Evolutionary conservation across 1,140 invertebrate genomes (phyloP).

Genomic region (Hirudo medicinalis): DNA sequence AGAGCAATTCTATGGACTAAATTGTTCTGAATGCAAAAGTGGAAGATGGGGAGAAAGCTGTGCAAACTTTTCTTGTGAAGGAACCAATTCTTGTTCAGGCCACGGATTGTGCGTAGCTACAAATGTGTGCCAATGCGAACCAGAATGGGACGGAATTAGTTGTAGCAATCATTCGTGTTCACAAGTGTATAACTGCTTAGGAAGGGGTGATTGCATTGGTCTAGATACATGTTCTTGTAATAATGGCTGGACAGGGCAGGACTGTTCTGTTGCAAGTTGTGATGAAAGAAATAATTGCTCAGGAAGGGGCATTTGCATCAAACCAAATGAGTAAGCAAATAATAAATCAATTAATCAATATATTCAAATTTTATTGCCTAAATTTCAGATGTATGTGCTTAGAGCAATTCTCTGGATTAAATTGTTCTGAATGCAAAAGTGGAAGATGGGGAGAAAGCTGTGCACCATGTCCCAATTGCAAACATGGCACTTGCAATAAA

Average conservation of each 20-base stretch:
- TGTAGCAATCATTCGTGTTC: conserved; percentile 15
- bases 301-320: conserved; percentile 24
- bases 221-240: conserved; percentile 17
- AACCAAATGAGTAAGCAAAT: conserved; percentile 19
- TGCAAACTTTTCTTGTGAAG: conserved; percentile 9
- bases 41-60: conserved; percentile 24
- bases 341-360: not conserved
- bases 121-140: conserved; percentile 11
- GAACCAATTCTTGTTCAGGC: conserved; percentile 13
- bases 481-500: conserved; percentile 22
- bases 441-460: conserved; percentile 24
- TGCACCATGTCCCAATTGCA: conserved; percentile 24
- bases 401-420: conserved; percentile 20
- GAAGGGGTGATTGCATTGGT: conserved; percentile 17
- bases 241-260: conserved; percentile 5
- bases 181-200: conserved; percentile 11
- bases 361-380: too few species aligned
- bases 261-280: conserved; percentile 19
- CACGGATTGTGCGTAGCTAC: conserved; percentile 17
- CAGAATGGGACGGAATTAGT: conserved; percentile 13
- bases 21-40: conserved; percentile 24
- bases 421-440: conserved; percentile 24
- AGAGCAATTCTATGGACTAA: conserved; percentile 21
- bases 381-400: conserved; percentile 24
- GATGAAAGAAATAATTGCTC: conserved; percentile 24